phyloP scores from a whole-genome alignment of 2,113 vertebrate genomes.

The Bubo bubo region DNA sequence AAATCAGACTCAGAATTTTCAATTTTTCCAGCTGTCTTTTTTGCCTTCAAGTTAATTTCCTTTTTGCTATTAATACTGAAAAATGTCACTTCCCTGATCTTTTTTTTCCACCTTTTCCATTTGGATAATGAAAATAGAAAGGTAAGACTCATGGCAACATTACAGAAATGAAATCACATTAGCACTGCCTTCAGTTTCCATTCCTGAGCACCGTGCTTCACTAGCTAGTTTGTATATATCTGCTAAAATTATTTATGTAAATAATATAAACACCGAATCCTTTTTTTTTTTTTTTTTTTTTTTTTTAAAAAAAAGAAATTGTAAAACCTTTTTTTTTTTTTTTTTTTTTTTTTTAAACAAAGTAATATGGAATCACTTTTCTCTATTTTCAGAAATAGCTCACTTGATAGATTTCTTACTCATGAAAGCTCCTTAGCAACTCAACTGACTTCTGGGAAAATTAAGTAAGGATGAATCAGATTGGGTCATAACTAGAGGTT shows the following conservation, averaged over 20 bases:
- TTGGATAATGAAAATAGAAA: background rate
- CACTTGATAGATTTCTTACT: background rate
- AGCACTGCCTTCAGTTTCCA: background rate
- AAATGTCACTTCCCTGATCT: background rate
- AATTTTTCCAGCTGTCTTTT: background rate
- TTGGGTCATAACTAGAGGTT: background rate
- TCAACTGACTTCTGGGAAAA: background rate
- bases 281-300: background rate
- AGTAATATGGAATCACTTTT: background rate
- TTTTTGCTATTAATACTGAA: background rate
- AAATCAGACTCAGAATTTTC: slow-evolving; percentile 30
- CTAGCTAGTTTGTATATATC: background rate
- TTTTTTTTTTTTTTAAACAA: background rate
- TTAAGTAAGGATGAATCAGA: background rate
- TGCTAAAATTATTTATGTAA: background rate
- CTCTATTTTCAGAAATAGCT: background rate
- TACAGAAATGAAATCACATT: background rate
- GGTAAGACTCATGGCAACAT: background rate
- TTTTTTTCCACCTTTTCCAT: background rate
- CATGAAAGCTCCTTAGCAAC: background rate
- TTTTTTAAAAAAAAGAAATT: no score
- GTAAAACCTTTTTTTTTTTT: accelerated
- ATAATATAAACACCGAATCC: background rate
- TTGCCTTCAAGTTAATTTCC: background rate
- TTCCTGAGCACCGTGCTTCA: background rate